Evolutionary conservation across 2,113 vertebrate genomes (phyloP), one percentile per base, ranked within the genome.

Genomic region (Sinocyclocheilus rhinocerous): DNA sequence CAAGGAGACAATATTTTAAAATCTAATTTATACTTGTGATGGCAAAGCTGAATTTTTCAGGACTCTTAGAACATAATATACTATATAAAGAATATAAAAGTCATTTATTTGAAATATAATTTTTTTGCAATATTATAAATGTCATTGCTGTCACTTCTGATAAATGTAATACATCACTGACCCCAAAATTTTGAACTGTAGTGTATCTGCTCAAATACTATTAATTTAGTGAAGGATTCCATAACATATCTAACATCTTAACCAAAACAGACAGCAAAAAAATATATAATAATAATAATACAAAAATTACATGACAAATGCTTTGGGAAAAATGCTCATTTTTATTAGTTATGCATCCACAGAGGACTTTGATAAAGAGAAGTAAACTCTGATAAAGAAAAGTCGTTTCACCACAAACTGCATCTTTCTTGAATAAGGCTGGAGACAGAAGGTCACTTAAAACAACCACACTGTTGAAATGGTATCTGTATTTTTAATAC

Each of bases 401-500:
- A n/a, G 8, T 61, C 8, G 10, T 10, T 59, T 61, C 57, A 61
- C 48, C 48, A 72, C 2, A 57, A 79, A 55, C 22, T 6, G 36
- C 45, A 84, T 57, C 33, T 72, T 36, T 48, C 6, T 63, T 67
- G 24, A 52, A 50, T 45, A 11, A 29, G 45, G 65, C 45, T 50
- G 61, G 20, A n/a, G 26, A 85, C 16, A 79, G 29, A 48, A 79
- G 84, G 75, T 78, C 84, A 70, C 75, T 79, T 77, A 73, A 85
- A 84, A 42, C 36, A 42, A 67, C 76, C 29, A 80, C 20, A 85
- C 39, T 70, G 42, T n/a, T 65, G 29, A 55, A 80, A 85, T 24
- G 80, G 2, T 29, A 67, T 69, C 59, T 48, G 18, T 55, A 79
- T 52, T 77, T 29, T 52, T 77, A 45, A 65, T 36, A n/a, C 24